Evolutionary conservation across 2,888 invertebrate species (phyloP).

Genomic region (Pristionchus japonicus): DNA sequence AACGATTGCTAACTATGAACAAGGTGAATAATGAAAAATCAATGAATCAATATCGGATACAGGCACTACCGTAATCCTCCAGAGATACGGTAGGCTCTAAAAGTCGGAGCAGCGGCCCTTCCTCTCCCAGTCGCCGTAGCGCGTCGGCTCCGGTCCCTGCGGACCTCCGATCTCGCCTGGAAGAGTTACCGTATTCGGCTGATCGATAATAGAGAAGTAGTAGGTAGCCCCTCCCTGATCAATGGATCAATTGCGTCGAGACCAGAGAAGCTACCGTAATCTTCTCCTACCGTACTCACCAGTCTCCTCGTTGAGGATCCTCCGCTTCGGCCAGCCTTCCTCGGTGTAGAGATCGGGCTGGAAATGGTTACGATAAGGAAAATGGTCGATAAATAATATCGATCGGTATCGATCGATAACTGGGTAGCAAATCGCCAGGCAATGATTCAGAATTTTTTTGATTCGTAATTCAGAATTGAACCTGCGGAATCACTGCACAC

Average conservation of each 20-base stretch:
- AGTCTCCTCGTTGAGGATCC: conserved; percentile 54
- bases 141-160: conserved; percentile 95
- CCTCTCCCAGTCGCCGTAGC: conserved; percentile 99
- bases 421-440: no score
- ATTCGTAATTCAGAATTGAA: no score
- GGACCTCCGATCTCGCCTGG: conserved; percentile 86
- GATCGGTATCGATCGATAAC: background rate
- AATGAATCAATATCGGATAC: background rate
- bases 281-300: background rate
- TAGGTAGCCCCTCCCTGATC: background rate
- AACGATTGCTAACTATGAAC: background rate
- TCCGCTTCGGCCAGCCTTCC: conserved; percentile 49
- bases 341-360: conserved; percentile 48
- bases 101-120: conserved; percentile 97
- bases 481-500: no score
- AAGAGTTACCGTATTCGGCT: background rate
- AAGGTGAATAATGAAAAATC: no score
- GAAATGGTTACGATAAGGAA: background rate
- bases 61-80: background rate
- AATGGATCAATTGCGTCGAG: background rate
- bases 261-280: background rate
- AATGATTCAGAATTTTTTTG: no score
- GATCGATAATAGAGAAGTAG: background rate
- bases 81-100: conserved; percentile 76
- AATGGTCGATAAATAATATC: no score